Evolutionary conservation across 2,888 invertebrate genomes (phyloP).

Genomic region (Pogonocherus hispidulus): DNA sequence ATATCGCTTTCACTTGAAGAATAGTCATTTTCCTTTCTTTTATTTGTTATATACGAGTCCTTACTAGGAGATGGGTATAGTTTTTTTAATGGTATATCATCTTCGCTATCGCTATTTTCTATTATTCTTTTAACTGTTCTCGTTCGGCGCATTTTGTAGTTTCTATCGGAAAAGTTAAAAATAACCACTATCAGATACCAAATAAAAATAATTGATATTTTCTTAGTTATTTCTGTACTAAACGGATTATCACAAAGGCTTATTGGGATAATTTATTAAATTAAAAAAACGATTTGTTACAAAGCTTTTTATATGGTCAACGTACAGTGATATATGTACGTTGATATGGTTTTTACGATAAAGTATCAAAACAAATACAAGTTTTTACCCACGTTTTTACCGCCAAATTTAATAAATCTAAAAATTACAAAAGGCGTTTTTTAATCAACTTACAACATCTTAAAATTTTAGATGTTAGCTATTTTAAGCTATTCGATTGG

Average conservation of each 20-base stretch:
- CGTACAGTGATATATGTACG: background rate
- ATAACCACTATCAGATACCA: background rate
- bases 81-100: slow-evolving; percentile 45
- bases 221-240: too few relatives aligned
- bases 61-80: slow-evolving; percentile 17
- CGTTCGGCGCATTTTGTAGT: slow-evolving; percentile 30
- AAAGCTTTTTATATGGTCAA: background rate
- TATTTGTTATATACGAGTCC: background rate
- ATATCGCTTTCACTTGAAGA: slow-evolving; percentile 69
- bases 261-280: too few relatives aligned
- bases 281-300: too few relatives aligned
- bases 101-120: slow-evolving; percentile 45
- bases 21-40: slow-evolving; percentile 47
- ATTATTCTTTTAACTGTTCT: slow-evolving; percentile 36
- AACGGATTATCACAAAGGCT: too few relatives aligned
- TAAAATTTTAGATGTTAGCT: too few relatives aligned
- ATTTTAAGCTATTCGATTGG: too few relatives aligned
- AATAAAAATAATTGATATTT: background rate
- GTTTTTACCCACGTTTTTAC: background rate
- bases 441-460: too few relatives aligned
- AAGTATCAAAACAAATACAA: background rate
- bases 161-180: background rate
- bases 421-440: slow-evolving; percentile 3
- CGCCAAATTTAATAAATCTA: background rate
- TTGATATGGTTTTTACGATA: too few relatives aligned